Conservation (phyloP, 2,797 vertebrate genomes). For the Lemur catta region DNA sequence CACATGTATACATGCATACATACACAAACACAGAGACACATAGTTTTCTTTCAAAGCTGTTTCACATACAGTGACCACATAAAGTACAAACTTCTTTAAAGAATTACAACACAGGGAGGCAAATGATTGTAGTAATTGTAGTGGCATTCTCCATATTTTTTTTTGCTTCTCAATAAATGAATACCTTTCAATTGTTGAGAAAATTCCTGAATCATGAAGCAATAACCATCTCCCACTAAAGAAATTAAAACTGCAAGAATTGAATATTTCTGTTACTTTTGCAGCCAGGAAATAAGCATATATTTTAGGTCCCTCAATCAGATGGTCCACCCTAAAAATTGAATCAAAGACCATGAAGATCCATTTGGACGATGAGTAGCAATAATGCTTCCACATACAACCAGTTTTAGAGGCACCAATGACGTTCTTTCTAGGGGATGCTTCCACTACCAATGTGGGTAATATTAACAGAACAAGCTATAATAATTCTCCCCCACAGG, state of each 20-base stretch:
- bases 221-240: background rate
- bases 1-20: background rate
- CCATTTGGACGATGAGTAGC: background rate
- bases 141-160: background rate
- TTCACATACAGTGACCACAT: background rate
- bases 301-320: background rate
- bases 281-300: background rate
- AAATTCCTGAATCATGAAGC: background rate
- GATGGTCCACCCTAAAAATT: background rate
- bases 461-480: background rate
- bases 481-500: background rate
- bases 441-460: background rate
- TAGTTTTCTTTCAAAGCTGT: background rate
- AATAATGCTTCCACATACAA: background rate
- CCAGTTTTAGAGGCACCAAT: background rate
- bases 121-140: background rate
- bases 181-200: background rate
- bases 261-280: background rate
- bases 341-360: background rate
- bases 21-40: fast-evolving
- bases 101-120: background rate
- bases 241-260: background rate
- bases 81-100: background rate
- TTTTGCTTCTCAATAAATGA: background rate
- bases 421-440: background rate